Conservation (phyloP, 1,140 invertebrate species). For the Mylabris phalerata region DNA sequence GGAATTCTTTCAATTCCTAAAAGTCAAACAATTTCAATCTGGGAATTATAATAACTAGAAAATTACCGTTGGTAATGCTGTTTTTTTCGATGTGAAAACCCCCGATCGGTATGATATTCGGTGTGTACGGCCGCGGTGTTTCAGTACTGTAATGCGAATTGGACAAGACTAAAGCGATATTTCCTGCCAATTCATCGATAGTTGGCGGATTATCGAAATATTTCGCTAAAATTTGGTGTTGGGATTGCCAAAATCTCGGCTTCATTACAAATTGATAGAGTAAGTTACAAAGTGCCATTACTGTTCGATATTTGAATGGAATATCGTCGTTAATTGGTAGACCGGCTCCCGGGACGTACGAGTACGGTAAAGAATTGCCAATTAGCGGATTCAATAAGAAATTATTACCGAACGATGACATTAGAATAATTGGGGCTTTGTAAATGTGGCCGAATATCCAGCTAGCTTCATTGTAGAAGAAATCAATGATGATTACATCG, state of each 20-base stretch:
- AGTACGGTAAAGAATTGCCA: constrained; percentile 39
- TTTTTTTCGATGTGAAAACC: too few relatives aligned
- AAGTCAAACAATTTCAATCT: too few relatives aligned
- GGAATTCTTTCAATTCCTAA: too few relatives aligned
- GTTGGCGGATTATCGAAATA: constrained; percentile 1
- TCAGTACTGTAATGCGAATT: too few relatives aligned
- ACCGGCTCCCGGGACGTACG: constrained; percentile 25
- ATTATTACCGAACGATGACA: constrained; percentile 32
- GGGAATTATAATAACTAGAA: too few relatives aligned
- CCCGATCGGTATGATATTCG: too few relatives aligned
- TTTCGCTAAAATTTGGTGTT: background rate
- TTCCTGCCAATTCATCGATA: constrained; percentile 26
- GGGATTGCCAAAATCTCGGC: too few relatives aligned
- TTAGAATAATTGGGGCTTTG: constrained; percentile 36
- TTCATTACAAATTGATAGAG: too few relatives aligned
- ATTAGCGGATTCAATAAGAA: constrained; percentile 40
- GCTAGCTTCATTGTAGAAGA: constrained; percentile 42
- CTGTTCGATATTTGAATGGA: constrained; percentile 21
- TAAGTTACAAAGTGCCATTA: constrained; percentile 20
- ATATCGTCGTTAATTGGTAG: constrained; percentile 1
- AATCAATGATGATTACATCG: constrained; percentile 42
- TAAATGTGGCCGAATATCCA: constrained; percentile 40
- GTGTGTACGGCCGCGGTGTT: too few relatives aligned
- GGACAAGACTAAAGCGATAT: constrained; percentile 29
- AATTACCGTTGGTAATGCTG: too few relatives aligned